phyloP scores from a whole-genome alignment of 2,113 vertebrate species.

The Calonectris borealis region DNA sequence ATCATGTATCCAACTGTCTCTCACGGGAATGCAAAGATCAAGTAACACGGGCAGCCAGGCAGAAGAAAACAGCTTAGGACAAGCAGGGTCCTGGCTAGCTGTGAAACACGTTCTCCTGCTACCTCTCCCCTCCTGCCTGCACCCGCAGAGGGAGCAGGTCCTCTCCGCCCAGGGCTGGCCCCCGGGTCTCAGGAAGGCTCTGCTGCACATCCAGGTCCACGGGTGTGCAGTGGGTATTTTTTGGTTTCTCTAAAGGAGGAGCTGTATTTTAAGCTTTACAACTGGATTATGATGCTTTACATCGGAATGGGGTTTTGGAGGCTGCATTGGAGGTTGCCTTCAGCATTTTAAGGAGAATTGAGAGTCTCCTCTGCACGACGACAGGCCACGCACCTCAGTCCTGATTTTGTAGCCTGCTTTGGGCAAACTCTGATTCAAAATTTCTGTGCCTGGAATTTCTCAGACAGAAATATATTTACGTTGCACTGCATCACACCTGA shows the following conservation, averaged over 20 bases:
- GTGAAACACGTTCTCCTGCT: neutral
- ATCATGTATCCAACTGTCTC: accelerated
- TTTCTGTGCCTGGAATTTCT: neutral
- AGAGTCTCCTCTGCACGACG: neutral
- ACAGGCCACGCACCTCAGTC: neutral
- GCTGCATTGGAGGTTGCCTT: neutral
- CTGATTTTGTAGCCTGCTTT: neutral
- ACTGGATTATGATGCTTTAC: neutral
- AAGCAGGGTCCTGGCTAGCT: neutral
- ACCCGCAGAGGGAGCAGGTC: neutral
- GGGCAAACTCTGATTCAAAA: neutral
- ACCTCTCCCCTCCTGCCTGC: neutral
- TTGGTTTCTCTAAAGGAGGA: neutral
- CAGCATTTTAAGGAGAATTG: neutral
- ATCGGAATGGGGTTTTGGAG: neutral
- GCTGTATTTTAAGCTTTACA: neutral
- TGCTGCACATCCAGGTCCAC: neutral
- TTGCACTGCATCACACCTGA: neutral
- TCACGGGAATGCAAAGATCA: neutral
- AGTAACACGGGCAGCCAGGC: neutral
- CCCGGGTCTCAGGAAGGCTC: neutral
- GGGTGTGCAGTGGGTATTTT: neutral
- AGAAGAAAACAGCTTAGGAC: neutral
- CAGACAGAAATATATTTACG: neutral
- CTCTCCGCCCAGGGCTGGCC: neutral